Evolutionary conservation across 2,888 invertebrate species (phyloP).

Genomic region (Acleris cristana): DNA sequence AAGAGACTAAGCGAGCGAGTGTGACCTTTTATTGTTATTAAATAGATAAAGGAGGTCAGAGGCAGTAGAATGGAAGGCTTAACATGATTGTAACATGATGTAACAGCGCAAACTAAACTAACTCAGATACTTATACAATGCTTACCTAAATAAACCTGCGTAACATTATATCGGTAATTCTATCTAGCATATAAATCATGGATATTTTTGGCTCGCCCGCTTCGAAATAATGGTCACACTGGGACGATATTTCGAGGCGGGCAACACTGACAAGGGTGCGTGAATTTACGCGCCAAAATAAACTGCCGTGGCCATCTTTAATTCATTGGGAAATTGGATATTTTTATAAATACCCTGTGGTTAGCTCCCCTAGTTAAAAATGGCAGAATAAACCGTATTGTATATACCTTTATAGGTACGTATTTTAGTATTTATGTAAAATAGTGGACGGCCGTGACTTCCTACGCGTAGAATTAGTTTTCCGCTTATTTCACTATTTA

Average conservation of each 20-base stretch:
- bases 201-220: slow-evolving; percentile 29
- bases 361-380: neutral
- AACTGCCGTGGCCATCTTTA: slow-evolving; percentile 43
- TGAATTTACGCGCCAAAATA: slow-evolving; percentile 44
- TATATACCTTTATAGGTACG: too few relatives aligned
- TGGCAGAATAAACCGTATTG: too few relatives aligned
- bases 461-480: too few relatives aligned
- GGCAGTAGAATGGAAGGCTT: slow-evolving; percentile 23
- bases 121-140: neutral
- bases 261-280: slow-evolving; percentile 45
- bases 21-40: slow-evolving; percentile 31
- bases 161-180: slow-evolving; percentile 15
- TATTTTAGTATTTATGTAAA: too few relatives aligned
- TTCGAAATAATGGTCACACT: slow-evolving; percentile 35
- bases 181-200: slow-evolving; percentile 27
- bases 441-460: too few relatives aligned
- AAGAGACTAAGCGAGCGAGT: neutral
- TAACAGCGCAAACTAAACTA: neutral
- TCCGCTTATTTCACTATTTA: too few relatives aligned
- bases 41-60: slow-evolving; percentile 33
- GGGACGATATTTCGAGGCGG: slow-evolving; percentile 37
- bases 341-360: slow-evolving; percentile 1
- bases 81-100: slow-evolving; percentile 14
- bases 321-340: slow-evolving; percentile 41
- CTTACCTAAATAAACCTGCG: neutral